Percentiles rank a stretch among this genome's conserved stretches.
phyloP scores from a whole-genome alignment of 1,140 invertebrate species.

The Whitmania pigra region DNA sequence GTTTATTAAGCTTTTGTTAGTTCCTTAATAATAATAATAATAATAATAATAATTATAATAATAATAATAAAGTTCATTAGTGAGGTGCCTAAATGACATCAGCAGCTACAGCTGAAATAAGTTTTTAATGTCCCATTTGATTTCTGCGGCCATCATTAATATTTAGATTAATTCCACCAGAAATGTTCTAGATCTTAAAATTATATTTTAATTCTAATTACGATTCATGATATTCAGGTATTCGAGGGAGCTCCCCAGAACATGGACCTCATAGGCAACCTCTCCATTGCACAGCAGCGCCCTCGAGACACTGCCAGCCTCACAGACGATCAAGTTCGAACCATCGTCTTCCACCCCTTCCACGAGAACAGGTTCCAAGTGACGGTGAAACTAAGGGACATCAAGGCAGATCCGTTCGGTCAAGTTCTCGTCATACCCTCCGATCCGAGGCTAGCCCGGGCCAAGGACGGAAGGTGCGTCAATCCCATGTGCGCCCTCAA shows the following conservation, averaged over 20 bases:
- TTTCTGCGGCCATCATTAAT: too few relatives aligned
- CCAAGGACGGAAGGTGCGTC: slow-evolving; percentile 57
- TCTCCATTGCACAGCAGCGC: not conserved
- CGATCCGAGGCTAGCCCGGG: not conserved
- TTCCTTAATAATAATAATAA: too few relatives aligned
- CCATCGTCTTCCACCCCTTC: slow-evolving; percentile 11
- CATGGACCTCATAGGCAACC: not conserved
- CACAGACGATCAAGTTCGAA: not conserved
- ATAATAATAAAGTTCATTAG: too few relatives aligned
- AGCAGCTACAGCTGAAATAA: too few relatives aligned
- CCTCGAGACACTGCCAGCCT: not conserved
- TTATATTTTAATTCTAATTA: too few relatives aligned
- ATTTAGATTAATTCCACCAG: too few relatives aligned
- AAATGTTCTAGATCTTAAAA: too few relatives aligned
- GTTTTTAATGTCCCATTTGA: too few relatives aligned
- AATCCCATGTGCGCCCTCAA: slow-evolving; percentile 90
- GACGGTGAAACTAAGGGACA: slow-evolving; percentile 9
- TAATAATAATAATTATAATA: too few relatives aligned
- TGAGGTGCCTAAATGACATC: too few relatives aligned
- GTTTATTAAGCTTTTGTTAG: too few relatives aligned
- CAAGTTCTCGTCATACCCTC: slow-evolving; percentile 1
- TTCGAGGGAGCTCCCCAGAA: slow-evolving; percentile 6
- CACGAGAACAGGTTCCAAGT: slow-evolving; percentile 14
- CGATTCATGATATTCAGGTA: not conserved
- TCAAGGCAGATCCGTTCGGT: not conserved